These are phyloP conservation scores for Brachymystax lenok DNA, from an alignment of 2,797 vertebrate genomes.

Conservation along the genomic window DNA sequence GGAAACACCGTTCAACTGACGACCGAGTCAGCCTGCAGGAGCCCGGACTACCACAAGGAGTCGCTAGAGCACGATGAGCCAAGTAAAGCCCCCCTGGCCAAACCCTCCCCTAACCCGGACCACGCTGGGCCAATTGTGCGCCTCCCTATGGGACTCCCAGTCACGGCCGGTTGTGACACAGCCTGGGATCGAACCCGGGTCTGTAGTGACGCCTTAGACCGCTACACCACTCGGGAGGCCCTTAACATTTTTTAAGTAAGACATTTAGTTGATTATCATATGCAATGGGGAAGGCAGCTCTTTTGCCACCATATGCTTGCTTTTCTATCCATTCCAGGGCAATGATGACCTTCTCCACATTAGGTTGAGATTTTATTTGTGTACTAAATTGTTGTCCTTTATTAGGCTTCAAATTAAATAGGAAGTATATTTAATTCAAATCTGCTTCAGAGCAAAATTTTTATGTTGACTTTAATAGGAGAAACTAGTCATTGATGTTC, in stretches of 20 bases:
- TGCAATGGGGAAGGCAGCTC: background rate
- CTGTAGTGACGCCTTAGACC: no score
- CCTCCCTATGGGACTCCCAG: no score
- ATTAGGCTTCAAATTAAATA: conserved; percentile 50
- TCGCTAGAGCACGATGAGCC: no score
- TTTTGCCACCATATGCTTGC: background rate
- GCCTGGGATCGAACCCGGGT: no score
- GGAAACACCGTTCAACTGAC: no score
- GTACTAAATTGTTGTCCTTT: conserved; percentile 49
- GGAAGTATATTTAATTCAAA: conserved; percentile 51
- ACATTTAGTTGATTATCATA: background rate
- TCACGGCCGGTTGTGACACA: no score
- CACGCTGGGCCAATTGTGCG: no score
- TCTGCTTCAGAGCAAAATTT: conserved; percentile 44
- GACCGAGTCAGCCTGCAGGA: no score
- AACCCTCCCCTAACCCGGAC: no score
- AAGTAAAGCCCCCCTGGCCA: no score
- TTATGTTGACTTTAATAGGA: conserved; percentile 55
- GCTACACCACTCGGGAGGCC: no score
- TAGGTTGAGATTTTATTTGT: conserved; percentile 33
- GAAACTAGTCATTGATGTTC: conserved; percentile 73
- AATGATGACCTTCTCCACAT: background rate
- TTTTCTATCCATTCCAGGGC: background rate
- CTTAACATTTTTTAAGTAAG: background rate
- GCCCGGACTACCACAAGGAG: no score